Percentiles rank a stretch among this genome's conserved stretches.
Conservation (phyloP, 2,113 vertebrate genomes). For the Bos taurus region ARS-UCD2.0 NC_037356.1:30473001-30473500, state of each 20-base stretch:
- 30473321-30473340: conserved; percentile 18
- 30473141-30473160: not conserved
- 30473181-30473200: not conserved
- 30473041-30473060: not conserved
- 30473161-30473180: conserved; percentile 5
- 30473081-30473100: not conserved
- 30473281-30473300: conserved; percentile 45
- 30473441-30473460: too few relatives aligned
- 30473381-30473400: conserved; percentile 1
- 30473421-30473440: too few relatives aligned
- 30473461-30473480: too few relatives aligned
- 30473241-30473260: not conserved
- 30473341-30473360: conserved; percentile 30
- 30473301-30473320: not conserved
- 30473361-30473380: conserved; percentile 63
- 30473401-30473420: too few relatives aligned
- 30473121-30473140: not conserved
- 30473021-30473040: not conserved
- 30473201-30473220: not conserved
- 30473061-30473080: not conserved
- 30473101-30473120: not conserved
- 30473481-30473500: too few relatives aligned
- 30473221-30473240: not conserved
- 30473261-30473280: not conserved
- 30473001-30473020: not conserved